Conservation (phyloP, 2,797 vertebrate genomes). For the Malacoraja senta region DNA sequence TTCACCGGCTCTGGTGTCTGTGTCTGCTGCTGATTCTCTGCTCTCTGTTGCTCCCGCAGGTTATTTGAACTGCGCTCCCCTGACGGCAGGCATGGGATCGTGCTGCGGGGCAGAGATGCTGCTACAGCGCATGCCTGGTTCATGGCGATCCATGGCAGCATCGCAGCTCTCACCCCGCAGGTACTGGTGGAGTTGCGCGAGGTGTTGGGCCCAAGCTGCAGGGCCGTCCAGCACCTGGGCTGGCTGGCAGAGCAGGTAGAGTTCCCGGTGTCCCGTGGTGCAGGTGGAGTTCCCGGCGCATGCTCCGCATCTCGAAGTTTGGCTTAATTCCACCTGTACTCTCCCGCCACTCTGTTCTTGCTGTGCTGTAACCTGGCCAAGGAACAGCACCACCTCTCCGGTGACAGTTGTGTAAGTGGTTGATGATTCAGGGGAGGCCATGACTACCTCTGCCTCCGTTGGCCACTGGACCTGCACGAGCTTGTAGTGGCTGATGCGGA, state of each 20-base stretch:
- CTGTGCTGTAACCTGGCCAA: background rate
- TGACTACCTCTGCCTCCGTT: too few species aligned
- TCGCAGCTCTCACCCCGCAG: slow-evolving; percentile 83
- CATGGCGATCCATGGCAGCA: slow-evolving; percentile 84
- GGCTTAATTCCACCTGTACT: background rate
- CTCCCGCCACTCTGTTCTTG: background rate
- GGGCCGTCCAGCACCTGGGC: slow-evolving; percentile 82
- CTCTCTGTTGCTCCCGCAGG: slow-evolving; percentile 53
- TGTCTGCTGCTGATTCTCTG: background rate
- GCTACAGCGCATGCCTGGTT: slow-evolving; percentile 85
- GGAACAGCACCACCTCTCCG: too few species aligned
- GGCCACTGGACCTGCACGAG: too few species aligned
- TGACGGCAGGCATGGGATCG: slow-evolving; percentile 81
- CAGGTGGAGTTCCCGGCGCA: too few species aligned
- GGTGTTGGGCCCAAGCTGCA: slow-evolving; percentile 70
- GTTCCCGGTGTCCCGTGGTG: background rate
- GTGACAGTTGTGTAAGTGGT: background rate
- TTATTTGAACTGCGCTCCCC: slow-evolving; percentile 91
- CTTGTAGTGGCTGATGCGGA: too few species aligned
- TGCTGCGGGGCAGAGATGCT: slow-evolving; percentile 85
- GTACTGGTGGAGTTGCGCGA: slow-evolving; percentile 80
- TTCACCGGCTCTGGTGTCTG: background rate
- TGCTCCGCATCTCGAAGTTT: too few species aligned
- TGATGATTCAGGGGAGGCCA: background rate
- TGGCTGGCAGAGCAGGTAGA: slow-evolving; percentile 91